phyloP scores from a whole-genome alignment of 2,797 vertebrate species.

The Leptatherina wallacei region DNA sequence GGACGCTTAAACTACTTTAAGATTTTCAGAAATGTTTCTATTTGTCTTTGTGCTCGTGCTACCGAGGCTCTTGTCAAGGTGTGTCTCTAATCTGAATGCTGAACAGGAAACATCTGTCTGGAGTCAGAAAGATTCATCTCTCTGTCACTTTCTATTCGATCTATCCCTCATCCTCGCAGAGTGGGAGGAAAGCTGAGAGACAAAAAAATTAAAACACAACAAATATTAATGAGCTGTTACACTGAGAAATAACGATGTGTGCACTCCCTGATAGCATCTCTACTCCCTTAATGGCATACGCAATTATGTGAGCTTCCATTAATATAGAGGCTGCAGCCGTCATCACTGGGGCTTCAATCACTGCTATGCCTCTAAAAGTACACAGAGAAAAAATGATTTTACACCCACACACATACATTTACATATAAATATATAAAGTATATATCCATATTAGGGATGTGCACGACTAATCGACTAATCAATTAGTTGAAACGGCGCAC shows the following conservation, averaged over 20 bases:
- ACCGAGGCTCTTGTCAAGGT: conserved; percentile 20
- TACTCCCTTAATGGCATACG: conserved; percentile 88
- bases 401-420: too few species aligned
- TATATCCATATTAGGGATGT: too few species aligned
- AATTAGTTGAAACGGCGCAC: too few species aligned
- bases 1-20: conserved; percentile 37
- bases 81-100: conserved; percentile 71
- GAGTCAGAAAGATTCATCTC: conserved; percentile 85
- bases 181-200: conserved; percentile 55
- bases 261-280: conserved; percentile 86
- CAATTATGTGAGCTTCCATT: conserved; percentile 87
- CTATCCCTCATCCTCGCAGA: conserved; percentile 69
- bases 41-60: conserved; percentile 24
- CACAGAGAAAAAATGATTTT: conserved; percentile 42
- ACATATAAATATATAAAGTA: too few species aligned
- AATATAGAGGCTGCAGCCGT: conserved; percentile 75
- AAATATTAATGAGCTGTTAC: conserved; percentile 90
- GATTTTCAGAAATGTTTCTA: conserved; percentile 47
- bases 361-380: conserved; percentile 46
- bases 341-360: conserved; percentile 73
- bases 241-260: conserved; percentile 83
- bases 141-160: conserved; percentile 80
- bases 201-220: conserved; percentile 75
- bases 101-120: conserved; percentile 73
- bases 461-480: too few species aligned